These are phyloP conservation scores for Nyleta sp. DNA, from an alignment of 2,888 invertebrate species.

Conservation along the genomic window DNA sequence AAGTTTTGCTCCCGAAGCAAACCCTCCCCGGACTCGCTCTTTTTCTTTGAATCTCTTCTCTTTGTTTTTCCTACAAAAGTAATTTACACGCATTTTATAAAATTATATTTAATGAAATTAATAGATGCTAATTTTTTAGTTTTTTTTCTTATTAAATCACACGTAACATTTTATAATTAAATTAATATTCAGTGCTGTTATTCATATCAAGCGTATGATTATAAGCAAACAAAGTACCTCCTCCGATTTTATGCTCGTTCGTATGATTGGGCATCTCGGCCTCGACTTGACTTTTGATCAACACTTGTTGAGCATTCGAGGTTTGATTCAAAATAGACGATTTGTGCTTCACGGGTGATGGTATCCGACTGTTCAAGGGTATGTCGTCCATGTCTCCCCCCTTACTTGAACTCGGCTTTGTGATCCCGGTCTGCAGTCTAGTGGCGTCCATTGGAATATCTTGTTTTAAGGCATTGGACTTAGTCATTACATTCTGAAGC, in stretches of 20 bases:
- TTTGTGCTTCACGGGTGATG: conserved; percentile 80
- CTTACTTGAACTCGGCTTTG: conserved; percentile 77
- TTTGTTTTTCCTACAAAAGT: conserved; percentile 79
- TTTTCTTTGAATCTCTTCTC: conserved; percentile 85
- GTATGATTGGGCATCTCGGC: conserved; percentile 78
- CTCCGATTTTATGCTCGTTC: conserved; percentile 81
- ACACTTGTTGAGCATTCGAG: conserved; percentile 73
- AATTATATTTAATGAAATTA: too few relatives aligned
- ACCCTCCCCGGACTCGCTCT: conserved; percentile 84
- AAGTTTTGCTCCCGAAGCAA: conserved; percentile 83
- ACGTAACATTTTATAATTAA: too few relatives aligned
- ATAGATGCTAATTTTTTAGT: not conserved
- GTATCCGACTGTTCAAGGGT: conserved; percentile 81
- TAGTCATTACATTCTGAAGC: conserved; percentile 76
- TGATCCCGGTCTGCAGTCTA: conserved; percentile 69
- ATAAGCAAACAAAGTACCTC: conserved; percentile 73
- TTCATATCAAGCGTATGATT: too few relatives aligned
- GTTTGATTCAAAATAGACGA: conserved; percentile 73
- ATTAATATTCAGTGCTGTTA: too few relatives aligned
- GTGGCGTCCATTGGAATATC: conserved; percentile 71
- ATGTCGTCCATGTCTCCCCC: conserved; percentile 80
- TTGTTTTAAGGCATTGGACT: conserved; percentile 80
- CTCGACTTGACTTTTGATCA: conserved; percentile 76
- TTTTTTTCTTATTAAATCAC: too few relatives aligned
- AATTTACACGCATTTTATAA: not conserved